A percentile compares a stretch with the other conserved stretches of the same genome.
phyloP scores from a whole-genome alignment of 1,140 invertebrate genomes.

The Eueides isabella region DNA sequence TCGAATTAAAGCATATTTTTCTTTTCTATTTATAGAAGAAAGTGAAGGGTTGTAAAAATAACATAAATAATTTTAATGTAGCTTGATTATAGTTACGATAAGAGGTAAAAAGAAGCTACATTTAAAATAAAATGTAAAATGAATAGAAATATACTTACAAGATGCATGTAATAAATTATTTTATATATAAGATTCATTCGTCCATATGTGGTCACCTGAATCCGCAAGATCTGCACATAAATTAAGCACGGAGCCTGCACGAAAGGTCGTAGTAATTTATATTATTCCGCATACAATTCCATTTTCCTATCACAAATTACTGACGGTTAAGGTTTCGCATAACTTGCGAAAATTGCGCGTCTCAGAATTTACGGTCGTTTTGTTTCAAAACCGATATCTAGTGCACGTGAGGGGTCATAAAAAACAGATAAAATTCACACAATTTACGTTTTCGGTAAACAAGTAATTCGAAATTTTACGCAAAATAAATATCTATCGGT shows the following conservation, averaged over 20 bases:
- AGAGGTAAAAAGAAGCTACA: too few relatives aligned
- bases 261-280: conserved; percentile 65
- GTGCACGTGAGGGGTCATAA: conserved; percentile 30
- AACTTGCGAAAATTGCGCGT: conserved; percentile 67
- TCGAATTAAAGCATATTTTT: too few relatives aligned
- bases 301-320: conserved; percentile 76
- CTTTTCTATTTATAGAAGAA: too few relatives aligned
- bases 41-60: too few relatives aligned
- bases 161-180: neutral
- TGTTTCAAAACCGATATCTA: conserved; percentile 41
- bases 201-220: conserved; percentile 37
- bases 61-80: too few relatives aligned
- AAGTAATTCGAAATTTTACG: conserved; percentile 18
- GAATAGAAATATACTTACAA: neutral
- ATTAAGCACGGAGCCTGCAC: conserved; percentile 64
- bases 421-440: conserved; percentile 30
- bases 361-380: conserved; percentile 49
- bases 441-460: conserved; percentile 20
- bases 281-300: conserved; percentile 75
- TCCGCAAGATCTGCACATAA: conserved; percentile 44
- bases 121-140: too few relatives aligned
- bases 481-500: neutral
- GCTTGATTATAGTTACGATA: too few relatives aligned
- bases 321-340: conserved; percentile 69
- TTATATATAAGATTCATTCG: neutral